These are phyloP conservation scores for Semnornis frantzii DNA, from an alignment of 2,113 vertebrate genomes.

Conservation along the genomic window DNA sequence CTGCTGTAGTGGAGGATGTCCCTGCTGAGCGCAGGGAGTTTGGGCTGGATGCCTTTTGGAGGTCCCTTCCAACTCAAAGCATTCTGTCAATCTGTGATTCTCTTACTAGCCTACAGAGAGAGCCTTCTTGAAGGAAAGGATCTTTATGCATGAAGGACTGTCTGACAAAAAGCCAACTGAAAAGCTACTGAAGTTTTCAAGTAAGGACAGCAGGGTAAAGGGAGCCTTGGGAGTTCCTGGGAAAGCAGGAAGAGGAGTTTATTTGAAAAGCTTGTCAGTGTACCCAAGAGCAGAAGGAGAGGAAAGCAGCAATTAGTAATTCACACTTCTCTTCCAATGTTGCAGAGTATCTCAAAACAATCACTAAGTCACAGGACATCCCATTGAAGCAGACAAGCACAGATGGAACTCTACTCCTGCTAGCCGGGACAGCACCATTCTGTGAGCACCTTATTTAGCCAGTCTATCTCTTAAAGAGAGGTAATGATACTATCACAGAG, in stretches of 20 bases:
- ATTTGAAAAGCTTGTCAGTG: slow-evolving; percentile 35
- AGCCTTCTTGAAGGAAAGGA: not conserved
- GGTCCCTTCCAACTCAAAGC: no score
- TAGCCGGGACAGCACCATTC: not conserved
- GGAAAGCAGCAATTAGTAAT: slow-evolving; percentile 49
- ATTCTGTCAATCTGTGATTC: no score
- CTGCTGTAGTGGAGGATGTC: no score
- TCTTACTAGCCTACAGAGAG: not conserved
- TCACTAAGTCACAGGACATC: not conserved
- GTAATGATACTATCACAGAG: not conserved
- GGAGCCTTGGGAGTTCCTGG: slow-evolving; percentile 34
- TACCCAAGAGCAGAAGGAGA: slow-evolving; percentile 31
- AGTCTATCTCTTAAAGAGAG: not conserved
- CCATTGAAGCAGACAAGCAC: not conserved
- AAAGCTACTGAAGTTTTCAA: not conserved
- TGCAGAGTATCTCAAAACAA: slow-evolving; percentile 26
- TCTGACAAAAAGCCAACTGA: not conserved
- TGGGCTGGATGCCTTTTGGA: no score
- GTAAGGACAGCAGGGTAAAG: slow-evolving; percentile 14
- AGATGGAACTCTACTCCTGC: not conserved
- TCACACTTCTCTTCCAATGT: slow-evolving; percentile 15
- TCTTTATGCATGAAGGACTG: not conserved
- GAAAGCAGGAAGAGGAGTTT: slow-evolving; percentile 24
- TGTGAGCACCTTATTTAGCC: not conserved
- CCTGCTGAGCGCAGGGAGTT: no score